These are phyloP conservation scores for Hirtodrosophila cameraria DNA, from an alignment of 2,888 invertebrate genomes.

Conservation along the genomic window DNA sequence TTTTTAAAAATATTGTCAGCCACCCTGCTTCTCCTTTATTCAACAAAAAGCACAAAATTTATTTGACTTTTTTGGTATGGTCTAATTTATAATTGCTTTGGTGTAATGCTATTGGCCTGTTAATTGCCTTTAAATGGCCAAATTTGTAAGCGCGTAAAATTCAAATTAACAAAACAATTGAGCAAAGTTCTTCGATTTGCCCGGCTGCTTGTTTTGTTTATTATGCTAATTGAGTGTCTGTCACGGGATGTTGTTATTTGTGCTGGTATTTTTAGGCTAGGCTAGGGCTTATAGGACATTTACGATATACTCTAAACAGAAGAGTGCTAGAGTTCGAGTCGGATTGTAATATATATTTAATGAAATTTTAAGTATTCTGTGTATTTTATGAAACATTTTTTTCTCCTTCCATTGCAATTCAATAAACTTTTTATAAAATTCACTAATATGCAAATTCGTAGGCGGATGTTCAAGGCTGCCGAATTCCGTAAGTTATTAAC, in stretches of 20 bases:
- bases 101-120: slow-evolving; percentile 24
- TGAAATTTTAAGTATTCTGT: too few species aligned
- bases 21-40: slow-evolving; percentile 16
- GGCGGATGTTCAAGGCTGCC: too few species aligned
- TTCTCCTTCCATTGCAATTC: too few species aligned
- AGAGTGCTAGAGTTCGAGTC: too few species aligned
- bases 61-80: slow-evolving; percentile 38
- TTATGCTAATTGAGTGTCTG: slow-evolving; percentile 50
- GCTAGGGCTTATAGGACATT: neutral
- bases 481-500: too few species aligned
- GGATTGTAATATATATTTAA: too few species aligned
- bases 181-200: slow-evolving; percentile 43
- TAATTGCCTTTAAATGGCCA: slow-evolving; percentile 60
- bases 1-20: slow-evolving; percentile 8
- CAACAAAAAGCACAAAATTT: slow-evolving; percentile 50
- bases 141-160: slow-evolving; percentile 57
- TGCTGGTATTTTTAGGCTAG: neutral
- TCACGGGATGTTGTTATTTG: neutral
- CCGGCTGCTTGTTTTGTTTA: slow-evolving; percentile 34
- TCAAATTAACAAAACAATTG: slow-evolving; percentile 60
- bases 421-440: too few species aligned
- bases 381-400: too few species aligned
- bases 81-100: neutral
- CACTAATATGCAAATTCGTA: too few species aligned
- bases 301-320: neutral